phyloP scores from a whole-genome alignment of 2,888 invertebrate genomes.

The Dione vanillae region DNA sequence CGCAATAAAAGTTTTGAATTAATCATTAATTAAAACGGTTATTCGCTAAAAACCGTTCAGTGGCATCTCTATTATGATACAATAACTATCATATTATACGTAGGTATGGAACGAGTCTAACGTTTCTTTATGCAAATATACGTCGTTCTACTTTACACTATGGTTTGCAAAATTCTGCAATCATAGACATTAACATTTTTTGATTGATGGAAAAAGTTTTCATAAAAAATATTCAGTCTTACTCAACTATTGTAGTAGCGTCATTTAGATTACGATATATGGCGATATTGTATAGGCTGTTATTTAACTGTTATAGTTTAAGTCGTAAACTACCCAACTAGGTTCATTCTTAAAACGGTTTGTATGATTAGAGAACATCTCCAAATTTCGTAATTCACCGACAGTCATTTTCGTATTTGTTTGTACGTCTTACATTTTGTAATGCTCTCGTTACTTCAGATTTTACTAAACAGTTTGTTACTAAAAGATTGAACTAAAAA shows the following conservation, averaged over 20 bases:
- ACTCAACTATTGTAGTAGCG: conserved; percentile 29
- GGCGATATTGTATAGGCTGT: conserved; percentile 5
- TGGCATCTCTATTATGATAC: conserved; percentile 5
- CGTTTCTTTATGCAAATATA: conserved; percentile 10
- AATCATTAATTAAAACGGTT: conserved; percentile 11
- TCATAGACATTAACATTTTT: conserved; percentile 51
- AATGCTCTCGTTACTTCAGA: conserved; percentile 58
- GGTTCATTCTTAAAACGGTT: conserved; percentile 20
- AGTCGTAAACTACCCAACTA: conserved; percentile 18
- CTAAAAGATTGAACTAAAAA: conserved; percentile 54
- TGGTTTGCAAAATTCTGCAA: background rate
- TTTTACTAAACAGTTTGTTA: conserved; percentile 66
- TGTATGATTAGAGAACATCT: conserved; percentile 61
- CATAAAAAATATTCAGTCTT: conserved; percentile 59
- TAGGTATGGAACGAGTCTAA: background rate
- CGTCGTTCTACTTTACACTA: conserved; percentile 20
- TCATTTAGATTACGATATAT: conserved; percentile 21
- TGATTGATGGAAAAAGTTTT: conserved; percentile 65
- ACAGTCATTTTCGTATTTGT: conserved; percentile 60
- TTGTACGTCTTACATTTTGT: conserved; percentile 57
- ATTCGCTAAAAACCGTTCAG: conserved; percentile 17
- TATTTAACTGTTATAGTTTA: conserved; percentile 26
- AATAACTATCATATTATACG: conserved; percentile 10
- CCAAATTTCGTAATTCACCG: conserved; percentile 72
- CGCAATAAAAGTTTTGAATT: conserved; percentile 5